phyloP scores from a whole-genome alignment of 1,140 invertebrate species.

The Plectrocnemia conspersa region DNA sequence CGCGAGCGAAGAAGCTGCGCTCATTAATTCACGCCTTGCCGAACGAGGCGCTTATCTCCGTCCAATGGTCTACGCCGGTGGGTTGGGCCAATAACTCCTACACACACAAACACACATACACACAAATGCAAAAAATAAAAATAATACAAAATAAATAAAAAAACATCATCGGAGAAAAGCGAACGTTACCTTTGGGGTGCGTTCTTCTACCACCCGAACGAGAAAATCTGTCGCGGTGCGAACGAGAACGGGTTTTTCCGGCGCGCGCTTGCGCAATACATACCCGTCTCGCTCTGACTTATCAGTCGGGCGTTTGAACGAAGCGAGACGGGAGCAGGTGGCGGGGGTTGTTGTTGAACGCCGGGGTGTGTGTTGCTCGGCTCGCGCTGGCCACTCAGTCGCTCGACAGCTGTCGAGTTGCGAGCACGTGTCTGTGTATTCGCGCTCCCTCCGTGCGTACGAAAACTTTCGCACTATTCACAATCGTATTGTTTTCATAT shows the following conservation, averaged over 20 bases:
- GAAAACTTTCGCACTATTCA: background rate
- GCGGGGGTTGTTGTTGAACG: slow-evolving; percentile 17
- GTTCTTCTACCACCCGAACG: background rate
- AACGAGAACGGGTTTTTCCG: slow-evolving; percentile 10
- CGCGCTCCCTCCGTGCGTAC: background rate
- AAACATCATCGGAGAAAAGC: slow-evolving; percentile 14
- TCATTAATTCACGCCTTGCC: slow-evolving; percentile 10
- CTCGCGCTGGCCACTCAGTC: slow-evolving; percentile 25
- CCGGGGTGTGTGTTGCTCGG: slow-evolving; percentile 19
- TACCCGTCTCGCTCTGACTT: slow-evolving; percentile 9
- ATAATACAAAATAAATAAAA: slow-evolving; percentile 7
- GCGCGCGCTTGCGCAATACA: slow-evolving; percentile 1
- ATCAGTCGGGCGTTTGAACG: background rate
- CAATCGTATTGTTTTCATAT: background rate
- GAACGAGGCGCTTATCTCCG: slow-evolving; percentile 21
- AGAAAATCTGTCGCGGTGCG: background rate
- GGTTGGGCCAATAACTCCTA: slow-evolving; percentile 17
- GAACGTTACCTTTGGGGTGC: slow-evolving; percentile 21
- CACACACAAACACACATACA: no score
- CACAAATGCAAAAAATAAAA: background rate
- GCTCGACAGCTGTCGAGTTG: slow-evolving; percentile 28
- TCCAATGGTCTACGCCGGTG: slow-evolving; percentile 23
- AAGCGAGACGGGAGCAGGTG: slow-evolving; percentile 11
- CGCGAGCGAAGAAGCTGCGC: background rate
- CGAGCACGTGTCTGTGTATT: slow-evolving; percentile 15